These are phyloP conservation scores for Drosophila villosipedis DNA, from an alignment of 2,888 invertebrate genomes.

Conservation along the genomic window DNA sequence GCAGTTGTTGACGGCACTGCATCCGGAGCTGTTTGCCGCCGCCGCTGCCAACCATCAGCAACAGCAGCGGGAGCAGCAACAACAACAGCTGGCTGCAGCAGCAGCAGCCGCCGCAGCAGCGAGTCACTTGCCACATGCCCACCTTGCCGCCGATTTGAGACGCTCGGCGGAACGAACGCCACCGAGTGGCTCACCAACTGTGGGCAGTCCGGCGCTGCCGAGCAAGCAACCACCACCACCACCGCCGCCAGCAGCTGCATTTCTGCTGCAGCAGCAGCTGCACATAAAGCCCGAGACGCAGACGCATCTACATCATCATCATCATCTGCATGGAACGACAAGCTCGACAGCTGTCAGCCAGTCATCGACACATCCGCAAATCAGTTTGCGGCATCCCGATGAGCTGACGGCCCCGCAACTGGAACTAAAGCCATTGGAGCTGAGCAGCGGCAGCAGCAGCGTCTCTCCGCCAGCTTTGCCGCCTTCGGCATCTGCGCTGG, in stretches of 20 bases:
- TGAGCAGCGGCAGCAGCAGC: slow-evolving; percentile 52
- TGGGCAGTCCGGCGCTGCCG: slow-evolving; percentile 68
- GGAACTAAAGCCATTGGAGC: slow-evolving; percentile 74
- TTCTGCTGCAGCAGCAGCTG: slow-evolving; percentile 82
- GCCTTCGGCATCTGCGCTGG: slow-evolving; percentile 47
- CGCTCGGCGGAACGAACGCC: slow-evolving; percentile 77
- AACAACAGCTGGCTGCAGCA: slow-evolving; percentile 66
- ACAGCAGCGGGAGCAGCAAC: slow-evolving; percentile 85
- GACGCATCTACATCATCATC: slow-evolving; percentile 76
- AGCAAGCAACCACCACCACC: slow-evolving; percentile 52
- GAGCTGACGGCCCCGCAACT: slow-evolving; percentile 78
- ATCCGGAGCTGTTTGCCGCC: slow-evolving; percentile 88
- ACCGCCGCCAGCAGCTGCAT: slow-evolving; percentile 77
- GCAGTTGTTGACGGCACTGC: slow-evolving; percentile 91
- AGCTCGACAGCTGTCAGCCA: slow-evolving; percentile 28
- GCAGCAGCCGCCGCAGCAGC: slow-evolving; percentile 50
- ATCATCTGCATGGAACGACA: slow-evolving; percentile 63
- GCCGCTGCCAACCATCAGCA: slow-evolving; percentile 86
- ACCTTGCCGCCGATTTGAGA: slow-evolving; percentile 70
- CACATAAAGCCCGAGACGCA: slow-evolving; percentile 83
- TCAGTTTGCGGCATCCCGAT: slow-evolving; percentile 75
- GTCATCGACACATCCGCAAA: slow-evolving; percentile 64
- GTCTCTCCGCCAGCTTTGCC: slow-evolving; percentile 60
- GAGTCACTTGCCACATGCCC: slow-evolving; percentile 65
- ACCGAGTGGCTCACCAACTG: slow-evolving; percentile 72